Evolutionary conservation across 2,113 vertebrate species (phyloP), one percentile per base, ranked within the genome.

Genomic region (Phycodurus eques): DNA sequence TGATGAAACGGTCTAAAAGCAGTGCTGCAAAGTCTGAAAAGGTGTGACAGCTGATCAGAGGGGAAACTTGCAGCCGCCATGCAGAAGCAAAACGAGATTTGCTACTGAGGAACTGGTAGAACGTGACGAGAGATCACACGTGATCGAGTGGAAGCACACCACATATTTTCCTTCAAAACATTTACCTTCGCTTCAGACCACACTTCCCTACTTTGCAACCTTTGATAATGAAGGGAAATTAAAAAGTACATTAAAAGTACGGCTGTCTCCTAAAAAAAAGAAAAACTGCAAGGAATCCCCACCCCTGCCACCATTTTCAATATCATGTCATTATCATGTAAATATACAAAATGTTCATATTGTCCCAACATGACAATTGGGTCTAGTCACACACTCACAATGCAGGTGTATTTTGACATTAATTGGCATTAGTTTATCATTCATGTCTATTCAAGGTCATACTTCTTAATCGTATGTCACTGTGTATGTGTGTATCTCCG

Each of bases 1-100:
- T 97, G 91, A 98, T 92, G 91, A 86, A 83, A 86, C 49, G 85
- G 91, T 92, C 96, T 95, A 93, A 96, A 96, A 95, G 93, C 93
- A 92, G 92, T 92, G 85, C 91, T 5, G 85, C 92, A 92, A 94
- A 93, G 92, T 92, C 90, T 94, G 93, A 94, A 90, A 88, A 87
- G 89, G 92, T 93, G 89, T 95, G 95, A 95, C 95, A 95, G 94
- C 59, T 61, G 59, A 14, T 33, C 59, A 61, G 83, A 92, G 94
- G 93, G 76, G 68, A 87, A 80, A 61, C 59, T 61, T 61, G 7
- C 59, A 35, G 31, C 31, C 31, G 14, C 66, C 68, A 68, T 76
- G 67, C 43, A 90, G 88, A 62, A 91, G 90, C 77, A 79, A 87
- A 83, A 75, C 14, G 78, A 67, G 73, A 62, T 77, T 35, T 71